Evolutionary conservation across 2,113 vertebrate species (phyloP), one percentile per base, ranked within the genome.

Genomic region (Zootoca vivipara): DNA sequence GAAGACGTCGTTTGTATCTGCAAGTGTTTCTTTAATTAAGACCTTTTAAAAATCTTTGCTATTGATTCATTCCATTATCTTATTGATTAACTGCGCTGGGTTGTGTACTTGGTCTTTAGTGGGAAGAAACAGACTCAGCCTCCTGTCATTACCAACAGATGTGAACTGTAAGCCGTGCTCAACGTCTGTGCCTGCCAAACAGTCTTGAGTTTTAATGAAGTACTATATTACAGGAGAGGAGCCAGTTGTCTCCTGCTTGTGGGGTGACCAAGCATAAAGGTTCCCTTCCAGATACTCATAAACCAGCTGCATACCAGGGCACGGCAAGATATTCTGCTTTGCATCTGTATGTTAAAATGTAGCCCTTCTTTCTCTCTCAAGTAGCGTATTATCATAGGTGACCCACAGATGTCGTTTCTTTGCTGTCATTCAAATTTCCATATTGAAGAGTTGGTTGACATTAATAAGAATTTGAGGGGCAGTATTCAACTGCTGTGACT

Each of bases 11-110:
- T 98, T 98, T 98, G 97, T 98, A 98, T 98, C 97, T 98, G 97
- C 97, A 97, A 98, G 98, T 98, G 97, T 98, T 98, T 97, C 97
- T 98, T 98, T 98, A 99, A 98, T 99, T 98, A 99, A 98, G 98
- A 98, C 97, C 97, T 98, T 96, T 96, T 97, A 97, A 97, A 98
- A 98, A 98, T 99, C 98, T 96, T 98, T 99, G 95, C 96, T 98
- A 99, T 98, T 96, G 98, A 99, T 97, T 97, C 96, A 92, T 97
- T 98, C 96, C 97, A 97, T 98, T 97, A 97, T 95, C 95, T 95
- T 97, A 98, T 98, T 96, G 98, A 98, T 98, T 96, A 96, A 96
- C 95, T 96, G 95, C 96, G 95, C 95, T 96, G 94, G 94, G 96
- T 97, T 96, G 96, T 96, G 96, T 97, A 97, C 96, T 96, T 94